A percentile compares a stretch with the other conserved stretches of the same genome.
Evolutionary conservation across 2,797 vertebrate species (phyloP).

Genomic region (Glyptemys insculpta): DNA sequence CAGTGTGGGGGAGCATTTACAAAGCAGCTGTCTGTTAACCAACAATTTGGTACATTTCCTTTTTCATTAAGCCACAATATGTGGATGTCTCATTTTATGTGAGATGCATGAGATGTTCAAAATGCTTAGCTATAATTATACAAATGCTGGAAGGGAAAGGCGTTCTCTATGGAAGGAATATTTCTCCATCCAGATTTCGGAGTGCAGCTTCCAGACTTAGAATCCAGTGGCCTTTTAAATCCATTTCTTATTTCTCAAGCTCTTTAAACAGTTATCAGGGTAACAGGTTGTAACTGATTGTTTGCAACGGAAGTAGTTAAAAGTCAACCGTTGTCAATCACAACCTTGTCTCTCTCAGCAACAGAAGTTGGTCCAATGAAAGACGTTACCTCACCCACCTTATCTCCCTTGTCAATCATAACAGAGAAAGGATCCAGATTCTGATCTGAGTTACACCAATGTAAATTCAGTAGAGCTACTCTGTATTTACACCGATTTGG

Average conservation of each 20-base stretch:
- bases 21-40: conserved; percentile 62
- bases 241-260: not conserved
- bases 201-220: not conserved
- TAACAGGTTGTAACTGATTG: not conserved
- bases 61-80: conserved; percentile 69
- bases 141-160: conserved; percentile 43
- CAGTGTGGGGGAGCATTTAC: conserved; percentile 61
- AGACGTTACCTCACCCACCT: not conserved
- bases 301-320: not conserved
- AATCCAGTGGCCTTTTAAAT: not conserved
- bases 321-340: not conserved
- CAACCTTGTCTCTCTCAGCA: not conserved
- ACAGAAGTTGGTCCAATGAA: not conserved
- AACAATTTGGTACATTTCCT: conserved; percentile 62
- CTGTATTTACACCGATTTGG: not conserved
- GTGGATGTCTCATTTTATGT: conserved; percentile 58
- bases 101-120: conserved; percentile 52
- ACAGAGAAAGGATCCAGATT: not conserved
- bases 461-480: not conserved
- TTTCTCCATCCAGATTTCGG: conserved; percentile 1
- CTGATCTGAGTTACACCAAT: rapidly evolving
- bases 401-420: not conserved
- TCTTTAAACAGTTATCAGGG: not conserved
- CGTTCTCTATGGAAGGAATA: conserved; percentile 6
- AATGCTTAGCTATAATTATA: conserved; percentile 54